Evolutionary conservation across 2,113 vertebrate species (phyloP).

Genomic region (Glaucidium brasilianum): DNA sequence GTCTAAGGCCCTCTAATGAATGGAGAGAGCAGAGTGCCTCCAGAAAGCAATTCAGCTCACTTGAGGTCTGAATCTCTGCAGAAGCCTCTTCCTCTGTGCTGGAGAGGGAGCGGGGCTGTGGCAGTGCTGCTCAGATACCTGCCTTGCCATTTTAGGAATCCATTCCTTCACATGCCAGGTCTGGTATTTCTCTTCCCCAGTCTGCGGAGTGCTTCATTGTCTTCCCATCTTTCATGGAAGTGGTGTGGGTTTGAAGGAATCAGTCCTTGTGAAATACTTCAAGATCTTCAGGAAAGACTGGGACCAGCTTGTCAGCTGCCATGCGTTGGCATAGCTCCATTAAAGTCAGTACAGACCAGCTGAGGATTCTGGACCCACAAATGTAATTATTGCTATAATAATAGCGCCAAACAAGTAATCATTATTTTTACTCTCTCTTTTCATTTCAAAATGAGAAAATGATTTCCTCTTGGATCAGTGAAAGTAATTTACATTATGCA

Average conservation of each 20-base stretch:
- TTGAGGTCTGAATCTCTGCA: background rate
- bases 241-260: background rate
- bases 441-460: constrained; percentile 58
- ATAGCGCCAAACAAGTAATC: constrained; percentile 53
- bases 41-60: background rate
- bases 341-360: constrained; percentile 41
- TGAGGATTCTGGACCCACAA: constrained; percentile 54
- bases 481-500: constrained; percentile 55
- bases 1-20: background rate
- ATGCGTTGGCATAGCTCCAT: background rate
- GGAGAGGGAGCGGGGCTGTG: accelerated
- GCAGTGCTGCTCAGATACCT: background rate
- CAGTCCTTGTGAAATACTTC: background rate
- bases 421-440: constrained; percentile 64
- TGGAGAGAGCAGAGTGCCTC: background rate
- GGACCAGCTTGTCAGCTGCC: background rate
- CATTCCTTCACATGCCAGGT: background rate
- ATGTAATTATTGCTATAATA: constrained; percentile 50
- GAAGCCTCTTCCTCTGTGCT: background rate
- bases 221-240: background rate
- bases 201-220: background rate
- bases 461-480: constrained; percentile 63
- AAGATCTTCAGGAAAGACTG: background rate
- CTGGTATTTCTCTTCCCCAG: background rate
- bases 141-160: accelerated